Conservation (phyloP, 2,113 vertebrate species). For the Callospermophilus lateralis region DNA sequence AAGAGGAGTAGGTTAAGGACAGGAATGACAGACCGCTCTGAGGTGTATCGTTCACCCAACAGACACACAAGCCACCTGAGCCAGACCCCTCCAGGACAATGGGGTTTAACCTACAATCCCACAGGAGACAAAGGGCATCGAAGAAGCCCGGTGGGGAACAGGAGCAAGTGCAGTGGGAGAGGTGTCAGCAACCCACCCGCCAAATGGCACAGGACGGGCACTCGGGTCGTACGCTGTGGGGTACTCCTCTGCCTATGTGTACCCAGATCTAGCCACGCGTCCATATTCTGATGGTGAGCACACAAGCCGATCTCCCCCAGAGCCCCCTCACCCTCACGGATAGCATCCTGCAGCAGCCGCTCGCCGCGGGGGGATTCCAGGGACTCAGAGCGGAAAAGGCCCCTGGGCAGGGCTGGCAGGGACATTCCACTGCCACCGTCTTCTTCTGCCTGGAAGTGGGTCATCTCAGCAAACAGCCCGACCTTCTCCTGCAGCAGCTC, state of each 20-base stretch:
- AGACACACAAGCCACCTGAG: background rate
- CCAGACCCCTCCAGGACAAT: background rate
- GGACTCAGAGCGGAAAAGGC: slow-evolving; percentile 91
- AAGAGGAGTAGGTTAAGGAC: background rate
- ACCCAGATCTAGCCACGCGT: background rate
- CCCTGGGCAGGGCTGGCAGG: slow-evolving; percentile 83
- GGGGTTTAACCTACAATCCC: background rate
- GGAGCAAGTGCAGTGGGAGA: no score
- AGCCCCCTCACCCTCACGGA: slow-evolving; percentile 89
- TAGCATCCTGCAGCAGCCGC: slow-evolving; percentile 91
- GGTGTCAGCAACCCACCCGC: background rate
- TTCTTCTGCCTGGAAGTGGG: slow-evolving; percentile 89
- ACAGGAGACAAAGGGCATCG: background rate
- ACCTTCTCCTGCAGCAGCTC: slow-evolving; percentile 94
- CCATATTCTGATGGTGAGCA: background rate
- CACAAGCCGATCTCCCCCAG: background rate
- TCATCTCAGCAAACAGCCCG: slow-evolving; percentile 92
- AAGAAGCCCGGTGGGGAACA: background rate
- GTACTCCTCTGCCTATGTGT: background rate
- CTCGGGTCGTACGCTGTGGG: background rate
- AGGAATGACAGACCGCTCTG: background rate
- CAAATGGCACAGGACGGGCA: background rate
- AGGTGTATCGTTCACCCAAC: no score
- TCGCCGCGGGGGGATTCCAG: slow-evolving; percentile 90
- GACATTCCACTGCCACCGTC: slow-evolving; percentile 80